phyloP scores from a whole-genome alignment of 2,888 invertebrate species.

The Isoperla grammatica region DNA sequence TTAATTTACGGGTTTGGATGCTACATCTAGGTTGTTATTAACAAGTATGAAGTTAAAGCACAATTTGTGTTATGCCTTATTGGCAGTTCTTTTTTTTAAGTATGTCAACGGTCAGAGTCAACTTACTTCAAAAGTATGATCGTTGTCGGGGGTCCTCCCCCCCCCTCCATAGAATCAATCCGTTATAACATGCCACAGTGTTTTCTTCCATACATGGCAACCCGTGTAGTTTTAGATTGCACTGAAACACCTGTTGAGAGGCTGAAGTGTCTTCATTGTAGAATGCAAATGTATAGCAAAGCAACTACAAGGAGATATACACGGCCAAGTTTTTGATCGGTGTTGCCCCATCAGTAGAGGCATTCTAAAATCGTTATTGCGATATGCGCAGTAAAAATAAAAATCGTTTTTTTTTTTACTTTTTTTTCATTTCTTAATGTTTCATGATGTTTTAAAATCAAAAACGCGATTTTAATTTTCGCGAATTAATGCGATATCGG shows the following conservation, averaged over 20 bases:
- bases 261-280: background rate
- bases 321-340: slow-evolving; percentile 30
- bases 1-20: background rate
- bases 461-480: too few relatives aligned
- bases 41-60: slow-evolving; percentile 16
- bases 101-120: slow-evolving; percentile 13
- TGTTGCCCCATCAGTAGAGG: too few relatives aligned
- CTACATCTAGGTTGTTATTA: slow-evolving; percentile 6
- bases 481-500: too few relatives aligned
- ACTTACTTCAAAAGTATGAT: slow-evolving; percentile 22
- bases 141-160: slow-evolving; percentile 21
- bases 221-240: slow-evolving; percentile 25
- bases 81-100: slow-evolving; percentile 15
- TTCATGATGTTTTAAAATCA: too few relatives aligned
- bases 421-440: too few relatives aligned
- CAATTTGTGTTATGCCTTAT: slow-evolving; percentile 21
- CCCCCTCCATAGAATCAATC: slow-evolving; percentile 18
- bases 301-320: slow-evolving; percentile 26
- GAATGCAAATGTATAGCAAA: slow-evolving; percentile 27
- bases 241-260: background rate
- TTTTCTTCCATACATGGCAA: slow-evolving; percentile 19
- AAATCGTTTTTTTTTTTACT: too few relatives aligned
- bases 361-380: too few relatives aligned
- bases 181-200: slow-evolving; percentile 16
- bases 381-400: too few relatives aligned